Percentiles rank a stretch among this genome's conserved stretches.
Evolutionary conservation across 2,797 vertebrate species (phyloP).

Genomic region (Chromobotia macracanthus): DNA sequence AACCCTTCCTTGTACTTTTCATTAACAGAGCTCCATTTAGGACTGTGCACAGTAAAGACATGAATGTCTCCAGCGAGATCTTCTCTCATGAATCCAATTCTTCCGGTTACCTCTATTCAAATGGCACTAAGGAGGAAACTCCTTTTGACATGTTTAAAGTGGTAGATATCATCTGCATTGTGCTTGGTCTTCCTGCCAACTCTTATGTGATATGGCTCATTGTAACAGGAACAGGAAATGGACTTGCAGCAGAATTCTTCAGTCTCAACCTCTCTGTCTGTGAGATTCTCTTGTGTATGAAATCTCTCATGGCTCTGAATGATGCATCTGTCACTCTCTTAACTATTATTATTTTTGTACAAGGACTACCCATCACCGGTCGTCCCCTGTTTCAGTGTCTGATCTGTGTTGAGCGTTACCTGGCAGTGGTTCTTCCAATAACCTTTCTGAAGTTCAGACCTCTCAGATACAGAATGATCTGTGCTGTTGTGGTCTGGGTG

Average conservation of each 20-base stretch:
- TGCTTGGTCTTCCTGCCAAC: not conserved
- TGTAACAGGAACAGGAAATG: slow-evolving; percentile 9
- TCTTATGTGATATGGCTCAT: not conserved
- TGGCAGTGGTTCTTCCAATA: slow-evolving; percentile 48
- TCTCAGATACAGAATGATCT: slow-evolving; percentile 55
- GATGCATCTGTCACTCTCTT: not conserved
- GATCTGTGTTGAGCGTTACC: slow-evolving; percentile 46
- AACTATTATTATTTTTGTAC: no score
- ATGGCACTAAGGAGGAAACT: not conserved
- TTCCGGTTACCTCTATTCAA: not conserved
- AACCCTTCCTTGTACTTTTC: no score
- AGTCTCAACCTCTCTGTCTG: not conserved
- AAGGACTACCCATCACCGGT: not conserved
- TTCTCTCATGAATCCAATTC: not conserved
- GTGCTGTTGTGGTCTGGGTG: slow-evolving; percentile 29
- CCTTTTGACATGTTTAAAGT: not conserved
- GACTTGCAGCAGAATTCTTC: slow-evolving; percentile 11
- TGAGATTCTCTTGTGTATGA: not conserved
- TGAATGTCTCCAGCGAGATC: slow-evolving; percentile 9
- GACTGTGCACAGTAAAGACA: not conserved
- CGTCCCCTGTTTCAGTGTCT: slow-evolving; percentile 47
- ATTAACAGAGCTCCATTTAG: no score
- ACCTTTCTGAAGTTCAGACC: slow-evolving; percentile 52
- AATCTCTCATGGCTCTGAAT: not conserved
- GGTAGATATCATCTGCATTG: not conserved